Percentiles rank a stretch among this genome's conserved stretches.
Evolutionary conservation across 2,888 invertebrate genomes (phyloP).

Genomic region (Hypomecis punctinalis): DNA sequence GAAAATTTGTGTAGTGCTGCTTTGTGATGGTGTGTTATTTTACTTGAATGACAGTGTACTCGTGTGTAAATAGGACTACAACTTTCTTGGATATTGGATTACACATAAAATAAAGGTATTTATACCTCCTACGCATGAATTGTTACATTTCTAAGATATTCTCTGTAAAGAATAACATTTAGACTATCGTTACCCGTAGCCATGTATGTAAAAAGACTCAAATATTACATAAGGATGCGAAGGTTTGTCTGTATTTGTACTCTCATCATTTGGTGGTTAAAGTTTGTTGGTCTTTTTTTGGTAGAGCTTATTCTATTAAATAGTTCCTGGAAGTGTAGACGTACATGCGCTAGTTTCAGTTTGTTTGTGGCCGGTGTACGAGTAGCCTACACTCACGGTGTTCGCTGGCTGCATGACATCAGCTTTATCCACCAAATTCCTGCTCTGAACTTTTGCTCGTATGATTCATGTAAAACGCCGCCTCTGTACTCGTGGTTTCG

Average conservation of each 20-base stretch:
- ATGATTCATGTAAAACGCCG: constrained; percentile 66
- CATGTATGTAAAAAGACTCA: constrained; percentile 42
- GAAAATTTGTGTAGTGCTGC: constrained; percentile 81
- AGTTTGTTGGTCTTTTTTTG: constrained; percentile 48
- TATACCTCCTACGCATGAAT: constrained; percentile 74
- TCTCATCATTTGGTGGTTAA: constrained; percentile 44
- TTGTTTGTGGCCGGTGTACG: constrained; percentile 40
- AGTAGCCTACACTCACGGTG: constrained; percentile 52
- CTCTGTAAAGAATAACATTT: constrained; percentile 40
- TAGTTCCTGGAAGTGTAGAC: constrained; percentile 56
- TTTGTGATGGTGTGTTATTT: constrained; percentile 80
- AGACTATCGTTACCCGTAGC: constrained; percentile 28
- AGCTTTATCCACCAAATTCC: constrained; percentile 63
- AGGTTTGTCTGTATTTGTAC: constrained; percentile 42
- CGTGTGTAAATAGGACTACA: constrained; percentile 79
- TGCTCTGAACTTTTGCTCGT: constrained; percentile 66
- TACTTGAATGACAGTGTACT: constrained; percentile 79
- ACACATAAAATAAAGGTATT: constrained; percentile 83
- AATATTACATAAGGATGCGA: constrained; percentile 78
- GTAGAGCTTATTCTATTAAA: constrained; percentile 54
- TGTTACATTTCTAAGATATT: constrained; percentile 49
- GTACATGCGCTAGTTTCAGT: constrained; percentile 49
- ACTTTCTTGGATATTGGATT: constrained; percentile 84
- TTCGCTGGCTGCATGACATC: constrained; percentile 74
- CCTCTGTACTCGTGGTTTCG: constrained; percentile 35